Evolutionary conservation across 2,113 vertebrate genomes (phyloP), one percentile per base, ranked within the genome.

Genomic region (Leptobrachium leishanense): DNA sequence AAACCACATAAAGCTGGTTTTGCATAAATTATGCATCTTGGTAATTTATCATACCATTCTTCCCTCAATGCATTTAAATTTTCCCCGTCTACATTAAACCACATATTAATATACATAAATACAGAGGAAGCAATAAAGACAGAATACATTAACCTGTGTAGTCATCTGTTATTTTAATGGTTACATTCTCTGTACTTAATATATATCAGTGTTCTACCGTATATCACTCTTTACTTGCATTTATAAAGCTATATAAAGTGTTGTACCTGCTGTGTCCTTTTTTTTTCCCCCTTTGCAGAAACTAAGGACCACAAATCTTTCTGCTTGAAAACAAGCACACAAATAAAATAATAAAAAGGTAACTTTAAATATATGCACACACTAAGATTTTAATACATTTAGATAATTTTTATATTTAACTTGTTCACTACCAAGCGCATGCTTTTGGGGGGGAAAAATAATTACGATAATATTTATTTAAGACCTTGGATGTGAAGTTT

Each of bases 81-180:
- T 46, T 74, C 43, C 53, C 64, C 68, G 64, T 81, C 78, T 74
- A 74, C 78, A 81, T 74, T 81, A 81, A 81, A 74, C 53, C 78
- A 74, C 71, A 74, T 81, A 81, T 81, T 81, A 81, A 81, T 81
- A 81, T 81, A 74, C 78, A 81, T 81, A 81, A 81, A 81, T 81
- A 81, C 78, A 81, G 72, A 62, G 39, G 64, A 74, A 59, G 77
- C 77, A 40, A 71, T 80, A 80, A 80, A 73, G 77, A 73, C 20
- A 50, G 77, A 80, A 81, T 74, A 74, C 78, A 81, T 74, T 81
- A 81, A 81, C 78, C 78, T 81, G 78, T 39, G 54, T 41, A 81
- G 64, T 81, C 78, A 81, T 81, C 78, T 74, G 78, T 81, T 81
- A 81, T 74, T 74, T 81, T 81, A 81, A 81, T 81, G 78, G 71